Evolutionary conservation across 1,140 invertebrate genomes (phyloP).

Genomic region (Nephotettix cincticeps): DNA sequence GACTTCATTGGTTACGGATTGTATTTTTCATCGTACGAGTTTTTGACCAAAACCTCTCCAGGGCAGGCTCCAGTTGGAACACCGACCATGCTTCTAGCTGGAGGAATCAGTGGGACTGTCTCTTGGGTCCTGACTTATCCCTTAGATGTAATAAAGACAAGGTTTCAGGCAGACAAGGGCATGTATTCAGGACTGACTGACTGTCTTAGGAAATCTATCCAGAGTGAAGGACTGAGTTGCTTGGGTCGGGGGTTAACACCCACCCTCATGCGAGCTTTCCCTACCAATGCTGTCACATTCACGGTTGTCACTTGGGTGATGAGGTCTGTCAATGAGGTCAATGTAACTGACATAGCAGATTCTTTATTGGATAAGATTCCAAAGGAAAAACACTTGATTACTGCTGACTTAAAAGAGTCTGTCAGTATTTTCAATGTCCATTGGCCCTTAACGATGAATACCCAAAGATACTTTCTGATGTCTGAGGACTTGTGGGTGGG

Average conservation of each 20-base stretch:
- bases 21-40: constrained; percentile 77
- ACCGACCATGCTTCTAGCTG: constrained; percentile 66
- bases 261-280: constrained; percentile 81
- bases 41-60: constrained; percentile 52
- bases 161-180: constrained; percentile 72
- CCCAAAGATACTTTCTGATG: background rate
- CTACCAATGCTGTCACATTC: constrained; percentile 90
- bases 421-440: background rate
- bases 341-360: constrained; percentile 3
- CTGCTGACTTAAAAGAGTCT: background rate
- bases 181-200: constrained; percentile 68
- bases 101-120: constrained; percentile 76
- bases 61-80: constrained; percentile 44
- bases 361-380: background rate
- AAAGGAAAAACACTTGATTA: background rate
- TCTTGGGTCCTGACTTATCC: constrained; percentile 89
- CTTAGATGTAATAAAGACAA: constrained; percentile 85
- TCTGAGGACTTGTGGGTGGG: background rate
- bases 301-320: constrained; percentile 78
- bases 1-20: constrained; percentile 71
- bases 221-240: constrained; percentile 64
- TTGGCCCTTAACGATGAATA: background rate
- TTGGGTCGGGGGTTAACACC: constrained; percentile 72
- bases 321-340: constrained; percentile 40
- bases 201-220: constrained; percentile 68